phyloP scores from a whole-genome alignment of 2,797 vertebrate genomes.

The Pseudocheirus occidentalis region DNA sequence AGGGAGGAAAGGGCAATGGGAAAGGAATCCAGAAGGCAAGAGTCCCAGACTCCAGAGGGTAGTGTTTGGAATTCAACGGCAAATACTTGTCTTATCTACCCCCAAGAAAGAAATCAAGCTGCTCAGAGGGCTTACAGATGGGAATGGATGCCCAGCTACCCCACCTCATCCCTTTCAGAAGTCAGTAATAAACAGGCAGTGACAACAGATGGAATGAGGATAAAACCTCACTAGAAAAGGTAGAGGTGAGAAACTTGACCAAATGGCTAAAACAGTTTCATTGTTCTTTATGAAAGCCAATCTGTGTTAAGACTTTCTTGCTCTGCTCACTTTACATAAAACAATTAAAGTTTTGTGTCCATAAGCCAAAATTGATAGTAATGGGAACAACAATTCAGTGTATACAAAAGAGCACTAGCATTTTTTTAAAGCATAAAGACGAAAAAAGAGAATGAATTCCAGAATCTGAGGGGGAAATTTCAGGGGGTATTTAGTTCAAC shows the following conservation, averaged over 20 bases:
- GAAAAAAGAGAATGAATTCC: neutral
- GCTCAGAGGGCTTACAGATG: neutral
- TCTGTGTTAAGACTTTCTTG: conserved; percentile 49
- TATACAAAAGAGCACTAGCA: neutral
- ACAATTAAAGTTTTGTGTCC: neutral
- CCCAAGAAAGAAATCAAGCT: neutral
- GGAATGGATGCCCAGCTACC: neutral
- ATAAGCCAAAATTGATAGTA: conserved; percentile 4
- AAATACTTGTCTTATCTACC: neutral
- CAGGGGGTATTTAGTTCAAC: neutral
- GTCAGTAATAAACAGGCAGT: neutral
- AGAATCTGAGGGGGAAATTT: neutral
- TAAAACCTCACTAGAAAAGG: neutral
- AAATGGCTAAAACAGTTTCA: conserved; percentile 37
- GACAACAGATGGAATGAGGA: neutral
- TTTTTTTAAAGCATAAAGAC: conserved; percentile 28
- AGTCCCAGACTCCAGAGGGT: neutral
- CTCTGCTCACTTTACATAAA: conserved; percentile 2
- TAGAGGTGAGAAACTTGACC: conserved; percentile 13
- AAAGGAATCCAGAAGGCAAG: neutral
- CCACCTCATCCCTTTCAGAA: neutral
- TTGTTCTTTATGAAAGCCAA: conserved; percentile 45
- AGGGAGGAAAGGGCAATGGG: neutral
- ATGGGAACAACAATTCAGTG: neutral
- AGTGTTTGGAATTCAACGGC: neutral